A percentile compares a stretch with the other conserved stretches of the same genome.
Conservation (phyloP, 2,888 invertebrate genomes). For the Callinectes sapidus region DNA sequence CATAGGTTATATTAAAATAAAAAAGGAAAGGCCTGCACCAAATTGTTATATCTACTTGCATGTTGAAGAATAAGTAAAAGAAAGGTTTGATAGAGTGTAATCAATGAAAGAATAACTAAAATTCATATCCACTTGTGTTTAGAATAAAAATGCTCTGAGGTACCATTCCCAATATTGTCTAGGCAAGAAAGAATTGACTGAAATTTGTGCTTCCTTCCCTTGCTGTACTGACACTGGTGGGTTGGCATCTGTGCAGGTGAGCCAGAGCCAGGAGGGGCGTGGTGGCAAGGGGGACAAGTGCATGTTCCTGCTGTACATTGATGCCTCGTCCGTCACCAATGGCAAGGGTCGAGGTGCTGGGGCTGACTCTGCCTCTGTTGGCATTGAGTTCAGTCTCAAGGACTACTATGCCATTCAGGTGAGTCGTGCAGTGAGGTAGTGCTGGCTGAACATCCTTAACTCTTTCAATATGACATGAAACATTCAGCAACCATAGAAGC, state of each 20-base stretch:
- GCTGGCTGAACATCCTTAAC: not conserved
- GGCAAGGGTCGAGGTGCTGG: conserved; percentile 79
- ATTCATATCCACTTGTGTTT: no score
- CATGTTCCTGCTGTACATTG: conserved; percentile 82
- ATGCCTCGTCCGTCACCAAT: conserved; percentile 86
- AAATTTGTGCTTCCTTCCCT: not conserved
- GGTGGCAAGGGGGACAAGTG: conserved; percentile 77
- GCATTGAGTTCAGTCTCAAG: conserved; percentile 82
- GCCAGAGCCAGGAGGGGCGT: conserved; percentile 78
- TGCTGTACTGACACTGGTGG: not conserved
- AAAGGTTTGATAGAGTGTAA: no score
- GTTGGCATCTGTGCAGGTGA: conserved; percentile 77
- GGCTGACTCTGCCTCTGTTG: conserved; percentile 75
- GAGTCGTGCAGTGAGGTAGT: not conserved
- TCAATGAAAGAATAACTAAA: no score
- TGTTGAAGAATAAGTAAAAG: no score
- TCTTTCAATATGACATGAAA: no score
- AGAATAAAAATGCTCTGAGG: no score
- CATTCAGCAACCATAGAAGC: no score
- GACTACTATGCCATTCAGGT: conserved; percentile 82
- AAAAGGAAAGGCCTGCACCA: no score
- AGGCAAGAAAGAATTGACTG: no score
- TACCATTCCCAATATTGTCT: no score
- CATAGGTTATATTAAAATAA: no score
- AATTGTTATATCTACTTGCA: no score